These are phyloP conservation scores for Ceyx erithaca DNA, from an alignment of 2,797 vertebrate species.

Conservation along the genomic window DNA sequence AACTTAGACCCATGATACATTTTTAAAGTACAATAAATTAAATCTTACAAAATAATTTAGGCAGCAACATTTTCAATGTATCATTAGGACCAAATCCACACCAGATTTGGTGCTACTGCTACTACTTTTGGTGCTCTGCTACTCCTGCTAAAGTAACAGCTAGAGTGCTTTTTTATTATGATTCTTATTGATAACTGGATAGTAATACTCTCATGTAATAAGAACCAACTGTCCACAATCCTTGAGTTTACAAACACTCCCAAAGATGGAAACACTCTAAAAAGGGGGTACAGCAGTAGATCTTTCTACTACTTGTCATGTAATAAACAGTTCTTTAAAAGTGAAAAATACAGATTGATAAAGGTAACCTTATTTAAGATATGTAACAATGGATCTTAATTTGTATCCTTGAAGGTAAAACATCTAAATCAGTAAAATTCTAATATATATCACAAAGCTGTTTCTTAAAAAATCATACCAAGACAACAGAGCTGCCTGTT, in stretches of 20 bases:
- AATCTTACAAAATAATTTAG: background rate
- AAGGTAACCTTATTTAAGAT: background rate
- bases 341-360: fast-evolving
- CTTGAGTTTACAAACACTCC: background rate
- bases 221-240: background rate
- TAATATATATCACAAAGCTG: background rate
- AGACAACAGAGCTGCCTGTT: background rate
- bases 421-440: background rate
- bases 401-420: background rate
- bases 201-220: background rate
- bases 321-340: background rate
- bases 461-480: background rate
- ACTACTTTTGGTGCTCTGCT: too few species aligned
- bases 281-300: background rate
- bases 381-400: background rate
- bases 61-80: background rate
- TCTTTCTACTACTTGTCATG: background rate
- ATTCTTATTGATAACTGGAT: background rate
- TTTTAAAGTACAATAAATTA: background rate
- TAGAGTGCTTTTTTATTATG: background rate
- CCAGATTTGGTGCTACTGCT: background rate
- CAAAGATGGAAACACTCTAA: background rate
- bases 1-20: background rate
- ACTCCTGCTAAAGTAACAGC: background rate
- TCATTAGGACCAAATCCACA: background rate